These are phyloP conservation scores for Adrianichthys oophorus DNA, from an alignment of 2,797 vertebrate genomes.

Conservation along the genomic window DNA sequence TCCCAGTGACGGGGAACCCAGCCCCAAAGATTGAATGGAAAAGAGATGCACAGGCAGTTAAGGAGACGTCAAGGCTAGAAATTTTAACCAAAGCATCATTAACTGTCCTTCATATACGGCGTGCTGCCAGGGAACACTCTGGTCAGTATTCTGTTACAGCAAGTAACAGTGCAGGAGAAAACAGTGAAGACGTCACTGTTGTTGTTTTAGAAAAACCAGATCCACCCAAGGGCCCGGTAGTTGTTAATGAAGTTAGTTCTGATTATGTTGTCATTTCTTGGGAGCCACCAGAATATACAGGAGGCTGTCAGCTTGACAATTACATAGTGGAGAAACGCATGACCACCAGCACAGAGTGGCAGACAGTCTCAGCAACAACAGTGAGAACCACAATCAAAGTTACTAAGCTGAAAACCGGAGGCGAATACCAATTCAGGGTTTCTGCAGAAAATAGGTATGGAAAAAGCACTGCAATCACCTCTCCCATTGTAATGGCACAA, in stretches of 20 bases:
- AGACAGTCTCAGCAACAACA: slow-evolving; percentile 89
- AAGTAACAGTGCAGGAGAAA: slow-evolving; percentile 83
- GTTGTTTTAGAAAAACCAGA: slow-evolving; percentile 91
- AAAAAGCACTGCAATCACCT: slow-evolving; percentile 86
- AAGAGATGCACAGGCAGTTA: slow-evolving; percentile 84
- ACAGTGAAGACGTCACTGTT: slow-evolving; percentile 82
- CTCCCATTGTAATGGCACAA: slow-evolving; percentile 84
- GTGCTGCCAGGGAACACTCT: slow-evolving; percentile 87
- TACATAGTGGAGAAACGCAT: slow-evolving; percentile 93
- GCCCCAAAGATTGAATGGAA: slow-evolving; percentile 85
- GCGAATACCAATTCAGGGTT: slow-evolving; percentile 93
- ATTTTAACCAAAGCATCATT: slow-evolving; percentile 81
- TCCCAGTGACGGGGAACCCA: slow-evolving; percentile 85
- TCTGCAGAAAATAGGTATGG: slow-evolving; percentile 94
- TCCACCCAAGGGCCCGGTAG: slow-evolving; percentile 85
- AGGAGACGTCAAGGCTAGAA: slow-evolving; percentile 89
- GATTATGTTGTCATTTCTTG: slow-evolving; percentile 88
- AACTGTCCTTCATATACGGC: slow-evolving; percentile 86
- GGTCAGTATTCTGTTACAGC: slow-evolving; percentile 87
- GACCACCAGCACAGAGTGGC: slow-evolving; percentile 86
- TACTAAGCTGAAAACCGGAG: slow-evolving; percentile 87
- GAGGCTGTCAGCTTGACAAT: slow-evolving; percentile 93
- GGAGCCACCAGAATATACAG: slow-evolving; percentile 89
- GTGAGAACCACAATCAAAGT: slow-evolving; percentile 93
- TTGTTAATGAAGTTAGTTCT: slow-evolving; percentile 88